Base-by-base conservation (phyloP, 2,888 invertebrate genomes). In the Pardosa pseudoannulata region DNA sequence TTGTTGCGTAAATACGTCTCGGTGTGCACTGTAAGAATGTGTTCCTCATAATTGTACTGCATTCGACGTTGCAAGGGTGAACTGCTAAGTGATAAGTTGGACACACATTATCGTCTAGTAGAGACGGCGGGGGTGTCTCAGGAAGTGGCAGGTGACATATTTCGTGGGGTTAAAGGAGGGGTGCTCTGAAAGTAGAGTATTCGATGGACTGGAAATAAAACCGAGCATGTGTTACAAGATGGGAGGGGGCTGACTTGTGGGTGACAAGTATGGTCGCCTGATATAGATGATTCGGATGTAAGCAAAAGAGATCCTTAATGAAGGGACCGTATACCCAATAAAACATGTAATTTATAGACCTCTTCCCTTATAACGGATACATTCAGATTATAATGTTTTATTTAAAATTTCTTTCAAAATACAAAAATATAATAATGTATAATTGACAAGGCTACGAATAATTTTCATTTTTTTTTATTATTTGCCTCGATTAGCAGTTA, bases 131-230 rank as follows among this genome's bases (percentile, higher is more conserved):
- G 23, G 23, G 23, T 23, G 56, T 23, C 56, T 56, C 23, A 56
- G 56, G 56, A 56, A 56, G 23, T 56, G 56, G 56, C 56, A 56
- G 56, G 56, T 56, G 56, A 56, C 56, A 56, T 56, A 56, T 16
- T 19, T 3, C 5, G 19, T 23, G 23, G 23, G 46, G 46, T 46
- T 46, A 46, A n/a, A 16, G n/a, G 2, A 16, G 11, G 11, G 11
- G 56, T 23, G 56, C 56, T 23, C 9, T 9, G 23, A 56, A 56
- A 56, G 56, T 23, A 56, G 56, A 23, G 56, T 3, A 56, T 56
- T 56, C 56, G 56, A 56, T 56, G 56, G 56, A 23, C 23, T 56
- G 56, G 56, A 56, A 56, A 56, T 56, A 16, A 3, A 23, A 6
- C 56, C 23, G 23, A 56, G 56, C 23, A 56, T 56, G 23, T 56